These are phyloP conservation scores for Morbakka virulenta DNA, from an alignment of 30 jellyfish, hydroid and myxozoan species.

Conservation along the genomic window DNA sequence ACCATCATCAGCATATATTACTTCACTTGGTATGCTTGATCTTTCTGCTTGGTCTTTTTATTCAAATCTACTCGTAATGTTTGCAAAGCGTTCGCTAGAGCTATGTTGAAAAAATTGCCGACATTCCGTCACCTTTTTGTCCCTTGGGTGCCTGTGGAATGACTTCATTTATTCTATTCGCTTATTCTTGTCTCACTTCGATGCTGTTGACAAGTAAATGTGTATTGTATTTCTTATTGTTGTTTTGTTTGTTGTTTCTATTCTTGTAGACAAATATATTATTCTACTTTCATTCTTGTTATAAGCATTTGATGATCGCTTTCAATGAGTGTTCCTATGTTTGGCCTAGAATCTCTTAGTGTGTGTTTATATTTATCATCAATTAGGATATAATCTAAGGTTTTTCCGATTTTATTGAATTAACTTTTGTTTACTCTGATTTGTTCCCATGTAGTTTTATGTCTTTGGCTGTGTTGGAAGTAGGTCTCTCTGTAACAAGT, in stretches of 20 bases:
- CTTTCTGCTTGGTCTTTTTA: too few species aligned
- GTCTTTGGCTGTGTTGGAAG: constrained; percentile 30
- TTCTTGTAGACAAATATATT: constrained; percentile 26
- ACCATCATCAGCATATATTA: too few species aligned
- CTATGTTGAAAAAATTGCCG: too few species aligned
- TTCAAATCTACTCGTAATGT: too few species aligned
- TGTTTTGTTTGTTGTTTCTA: constrained; percentile 23
- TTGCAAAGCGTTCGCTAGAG: too few species aligned
- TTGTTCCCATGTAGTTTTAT: too few species aligned
- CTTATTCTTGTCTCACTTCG: constrained; percentile 26
- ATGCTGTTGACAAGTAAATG: too few species aligned
- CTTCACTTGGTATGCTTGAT: too few species aligned
- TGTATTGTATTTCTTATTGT: constrained; percentile 20
- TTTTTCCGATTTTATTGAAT: constrained; percentile 23
- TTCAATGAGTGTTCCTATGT: constrained; percentile 15
- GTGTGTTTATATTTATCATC: constrained; percentile 2
- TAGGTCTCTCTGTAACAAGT: constrained; percentile 23
- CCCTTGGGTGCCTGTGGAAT: constrained; percentile 43
- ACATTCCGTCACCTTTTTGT: too few species aligned
- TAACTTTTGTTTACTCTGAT: too few species aligned
- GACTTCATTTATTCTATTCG: constrained; percentile 17
- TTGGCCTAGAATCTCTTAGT: constrained; percentile 23
- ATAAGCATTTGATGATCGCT: constrained; percentile 22
- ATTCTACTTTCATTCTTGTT: constrained; percentile 22
- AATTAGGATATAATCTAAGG: constrained; percentile 13